Base-by-base conservation (phyloP, 2,888 invertebrate genomes). In the Drosophila neutralis region DNA sequence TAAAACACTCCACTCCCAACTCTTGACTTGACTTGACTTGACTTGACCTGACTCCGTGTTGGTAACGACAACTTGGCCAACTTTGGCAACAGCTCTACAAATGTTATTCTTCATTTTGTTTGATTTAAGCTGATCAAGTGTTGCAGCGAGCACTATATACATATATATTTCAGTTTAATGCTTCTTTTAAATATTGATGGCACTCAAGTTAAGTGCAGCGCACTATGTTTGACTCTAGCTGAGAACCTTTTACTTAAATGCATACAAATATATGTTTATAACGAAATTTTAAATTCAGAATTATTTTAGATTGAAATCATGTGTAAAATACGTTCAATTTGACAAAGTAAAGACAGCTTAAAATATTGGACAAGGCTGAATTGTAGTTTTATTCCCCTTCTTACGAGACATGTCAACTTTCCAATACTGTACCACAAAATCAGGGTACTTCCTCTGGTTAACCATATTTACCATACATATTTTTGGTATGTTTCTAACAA, bases 81-180 rank as follows among this genome's bases (percentile, higher is more conserved):
- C 75, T 66, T 62, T 60, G 69, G 59, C 76, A 68, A 72, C 71
- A 83, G 80, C 82, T 72, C 71, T 54, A 66, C 75, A 74, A 88
- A 86, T 85, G 87, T 89, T 86, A 74, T 87, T 79, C 83, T 69
- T 66, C 83, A 81, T 83, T 89, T 80, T 87, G 87, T 87, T 89
- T 87, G 89, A 80, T 80, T 85, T 87, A 80, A 89, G 89, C 89
- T 89, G 89, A 87, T 87, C 89, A 82, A 87, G 78, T 85, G 78
- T 66, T 76, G 76, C 83, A 84, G 35, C 54, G 40, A n/a, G 53
- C 6, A 40, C 33, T 10, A 4, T 29, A n/a, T 8, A 18, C 2
- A 29, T 24, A 36, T 45, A 54, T 35, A 40, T 18, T 59, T 56
- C 31, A 40, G 27, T 49, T 73, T 21, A 13, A 54, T 75, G 48